Evolutionary conservation across 2,888 invertebrate species (phyloP), one percentile per base, ranked within the genome.

Genomic region (Callyntrura guangdongensis): DNA sequence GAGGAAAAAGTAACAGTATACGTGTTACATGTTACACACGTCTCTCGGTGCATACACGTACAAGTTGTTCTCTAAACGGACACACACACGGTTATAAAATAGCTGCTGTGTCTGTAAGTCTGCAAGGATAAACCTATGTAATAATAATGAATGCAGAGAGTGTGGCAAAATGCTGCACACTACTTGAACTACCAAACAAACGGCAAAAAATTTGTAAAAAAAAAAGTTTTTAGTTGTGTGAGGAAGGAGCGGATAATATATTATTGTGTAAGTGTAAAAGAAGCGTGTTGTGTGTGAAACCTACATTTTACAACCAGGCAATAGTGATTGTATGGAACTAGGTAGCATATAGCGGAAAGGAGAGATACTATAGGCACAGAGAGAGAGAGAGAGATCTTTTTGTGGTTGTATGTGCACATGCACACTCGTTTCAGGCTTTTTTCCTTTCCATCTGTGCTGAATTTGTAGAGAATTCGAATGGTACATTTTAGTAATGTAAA

Each of bases 1-100:
- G 84, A 84, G 84, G 84, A 85, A 85, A 69, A 74, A 74, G 85
- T 85, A 85, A 85, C 85, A 85, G 85, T 74, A 85, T 20, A 47
- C 11, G 14, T 12, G 27, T 36, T n/a, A 17, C 36, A 36, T 6
- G 36, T 36, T 36, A 4, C 36, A 36, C 6, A 36, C 36, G 36
- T 36, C 2, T 36, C 36, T n/a, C 9, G 56, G 9, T n/a, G 56
- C n/a, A 56, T 56, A 56, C 56, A 36, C 36, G 36, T 36, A 36
- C 36, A 36, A 36, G 36, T 36, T 36, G 17, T 56, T 56, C 17
- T 27, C 36, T 69, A 69, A 69, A n/a, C 8, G 9, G 67, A 69
- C 11, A 69, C 14, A 27, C 45, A 69, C 56, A 56, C 69, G 12
- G 67, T 27, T 20, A 67, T 67, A 67, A 67, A 36, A 67, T 20